phyloP scores from a whole-genome alignment of 2,888 invertebrate species.

The Vannuccia rotundouncinata region DNA sequence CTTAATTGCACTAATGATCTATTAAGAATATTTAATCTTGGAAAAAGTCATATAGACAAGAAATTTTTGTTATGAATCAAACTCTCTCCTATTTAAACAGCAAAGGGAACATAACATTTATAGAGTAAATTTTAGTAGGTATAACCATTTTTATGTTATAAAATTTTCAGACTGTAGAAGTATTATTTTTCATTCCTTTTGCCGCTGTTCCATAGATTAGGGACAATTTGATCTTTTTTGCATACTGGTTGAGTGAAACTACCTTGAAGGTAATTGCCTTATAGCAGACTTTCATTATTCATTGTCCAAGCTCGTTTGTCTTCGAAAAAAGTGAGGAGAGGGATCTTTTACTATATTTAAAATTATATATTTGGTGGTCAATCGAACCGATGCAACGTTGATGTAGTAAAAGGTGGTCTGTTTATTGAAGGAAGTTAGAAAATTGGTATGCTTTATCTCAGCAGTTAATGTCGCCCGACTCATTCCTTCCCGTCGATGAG shows the following conservation, averaged over 20 bases:
- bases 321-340: not conserved
- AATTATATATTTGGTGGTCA: not conserved
- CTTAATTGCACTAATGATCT: too few species aligned
- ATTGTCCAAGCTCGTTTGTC: not conserved
- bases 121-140: too few species aligned
- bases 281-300: not conserved
- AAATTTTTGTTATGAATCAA: too few species aligned
- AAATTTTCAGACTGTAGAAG: too few species aligned
- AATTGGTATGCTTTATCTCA: not conserved
- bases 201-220: not conserved
- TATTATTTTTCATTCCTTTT: too few species aligned
- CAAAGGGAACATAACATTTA: too few species aligned
- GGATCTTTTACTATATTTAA: not conserved
- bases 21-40: too few species aligned
- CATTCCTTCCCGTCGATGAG: not conserved
- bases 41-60: too few species aligned
- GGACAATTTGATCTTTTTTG: not conserved
- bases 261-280: not conserved
- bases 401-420: not conserved
- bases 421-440: not conserved
- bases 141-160: too few species aligned
- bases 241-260: not conserved
- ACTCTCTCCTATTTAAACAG: too few species aligned
- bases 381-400: not conserved
- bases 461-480: not conserved